These are phyloP conservation scores for Scaptomyza polygonia DNA, from an alignment of 2,888 invertebrate species.

Conservation along the genomic window DNA sequence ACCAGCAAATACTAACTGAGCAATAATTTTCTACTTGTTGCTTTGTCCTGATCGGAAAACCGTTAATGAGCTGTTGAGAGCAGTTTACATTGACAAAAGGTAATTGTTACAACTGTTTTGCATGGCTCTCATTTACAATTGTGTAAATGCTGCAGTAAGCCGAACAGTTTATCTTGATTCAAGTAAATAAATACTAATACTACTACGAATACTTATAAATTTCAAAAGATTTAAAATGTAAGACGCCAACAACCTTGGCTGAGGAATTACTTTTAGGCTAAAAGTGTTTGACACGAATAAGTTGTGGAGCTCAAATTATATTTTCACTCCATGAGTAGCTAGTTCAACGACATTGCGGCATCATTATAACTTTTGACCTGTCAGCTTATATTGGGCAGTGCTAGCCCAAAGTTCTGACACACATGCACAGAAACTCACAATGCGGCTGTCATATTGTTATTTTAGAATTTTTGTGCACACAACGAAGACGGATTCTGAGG, in stretches of 20 bases:
- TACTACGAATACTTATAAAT: too few relatives aligned
- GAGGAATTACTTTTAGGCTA: neutral
- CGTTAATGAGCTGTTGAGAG: neutral
- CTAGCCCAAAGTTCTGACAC: too few relatives aligned
- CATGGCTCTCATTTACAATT: neutral
- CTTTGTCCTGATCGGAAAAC: too few relatives aligned
- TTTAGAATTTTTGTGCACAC: slow-evolving; percentile 5
- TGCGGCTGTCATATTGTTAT: slow-evolving; percentile 58
- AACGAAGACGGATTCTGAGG: too few relatives aligned
- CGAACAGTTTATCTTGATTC: too few relatives aligned
- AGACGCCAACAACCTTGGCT: neutral
- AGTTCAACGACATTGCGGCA: slow-evolving; percentile 67
- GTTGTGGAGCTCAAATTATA: neutral
- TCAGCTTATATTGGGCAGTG: slow-evolving; percentile 49
- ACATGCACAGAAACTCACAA: too few relatives aligned
- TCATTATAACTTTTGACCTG: slow-evolving; percentile 70
- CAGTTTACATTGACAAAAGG: neutral
- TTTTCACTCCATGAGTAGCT: slow-evolving; percentile 15
- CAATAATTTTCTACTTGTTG: too few relatives aligned
- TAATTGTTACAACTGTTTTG: neutral
- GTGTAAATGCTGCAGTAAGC: too few relatives aligned
- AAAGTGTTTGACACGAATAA: neutral
- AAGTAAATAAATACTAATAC: too few relatives aligned
- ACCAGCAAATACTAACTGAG: neutral
- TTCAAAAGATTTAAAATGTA: too few relatives aligned